Evolutionary conservation across 2,797 vertebrate species (phyloP).

Genomic region (Phylloscopus collybita): DNA sequence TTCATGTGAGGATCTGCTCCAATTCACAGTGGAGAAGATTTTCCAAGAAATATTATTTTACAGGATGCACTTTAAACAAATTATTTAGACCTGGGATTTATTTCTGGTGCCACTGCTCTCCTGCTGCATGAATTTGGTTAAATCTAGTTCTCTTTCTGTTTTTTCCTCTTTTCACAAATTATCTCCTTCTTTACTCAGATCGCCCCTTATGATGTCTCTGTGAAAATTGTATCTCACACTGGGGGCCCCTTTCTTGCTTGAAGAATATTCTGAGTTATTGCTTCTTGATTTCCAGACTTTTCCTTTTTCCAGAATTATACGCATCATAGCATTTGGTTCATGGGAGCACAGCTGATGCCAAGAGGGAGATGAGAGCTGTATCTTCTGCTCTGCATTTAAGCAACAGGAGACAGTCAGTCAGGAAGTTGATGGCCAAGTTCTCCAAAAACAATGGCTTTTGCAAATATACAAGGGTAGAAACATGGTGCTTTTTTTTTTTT

Average conservation of each 20-base stretch:
- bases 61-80: neutral
- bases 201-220: neutral
- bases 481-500: no score
- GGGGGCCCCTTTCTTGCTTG: neutral
- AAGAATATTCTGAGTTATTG: neutral
- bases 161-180: neutral
- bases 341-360: neutral
- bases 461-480: neutral
- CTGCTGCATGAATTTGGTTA: neutral
- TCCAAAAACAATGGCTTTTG: neutral
- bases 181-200: neutral
- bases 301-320: neutral
- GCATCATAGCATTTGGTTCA: neutral
- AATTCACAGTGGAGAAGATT: neutral
- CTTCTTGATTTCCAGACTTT: neutral
- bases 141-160: neutral
- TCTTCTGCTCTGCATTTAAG: neutral
- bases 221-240: neutral
- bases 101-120: neutral
- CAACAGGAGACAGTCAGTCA: rapidly evolving
- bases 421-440: neutral
- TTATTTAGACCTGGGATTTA: neutral
- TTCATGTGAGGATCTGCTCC: neutral
- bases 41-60: neutral
- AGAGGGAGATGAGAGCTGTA: neutral